Base-by-base conservation (phyloP, 2,797 vertebrate genomes). In the Podargus strigoides region DNA sequence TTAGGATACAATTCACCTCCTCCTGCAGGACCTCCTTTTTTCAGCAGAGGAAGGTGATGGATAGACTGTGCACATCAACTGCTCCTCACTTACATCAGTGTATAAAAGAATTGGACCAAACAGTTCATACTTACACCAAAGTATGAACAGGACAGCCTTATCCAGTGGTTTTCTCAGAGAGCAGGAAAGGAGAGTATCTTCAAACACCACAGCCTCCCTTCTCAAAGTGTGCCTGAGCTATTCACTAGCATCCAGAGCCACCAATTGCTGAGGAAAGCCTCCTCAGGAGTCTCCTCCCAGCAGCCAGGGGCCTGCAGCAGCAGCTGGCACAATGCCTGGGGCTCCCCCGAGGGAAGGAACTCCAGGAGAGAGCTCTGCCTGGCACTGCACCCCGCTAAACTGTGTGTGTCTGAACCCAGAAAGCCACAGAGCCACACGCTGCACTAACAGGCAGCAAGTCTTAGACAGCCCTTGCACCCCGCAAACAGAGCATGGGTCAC, bases 161-260 rank as follows among this genome's bases (percentile, higher is more conserved):
- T 30, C 69, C 56, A 27, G 46, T 56, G 59, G 15, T 28, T 64
- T 21, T 39, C n/a, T 70, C 37, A n/a, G 32, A 47, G 36, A 26
- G 16, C 26, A n/a, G 39, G 39, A n/a, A 26, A 68, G 34, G 11
- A 37, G 26, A 27, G 22, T 1, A 7, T 19, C 59, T 69, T n/a
- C 93, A 70, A 20, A 74, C 77, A 87, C 68, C 84, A 87, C 22
- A 7, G 90, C 93, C 96, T 97, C 94, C 93, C 91, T 89, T 73
- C 96, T 94, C 95, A 94, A 90, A 95, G 94, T 42, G 52, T 30
- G 90, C 92, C 96, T 94, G 94, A 96, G 95, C 96, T 53, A 2
- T 24, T 30, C 24, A 11, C 36, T 8, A 24, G 39, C 39, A 37
- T 7, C 28, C 55, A n/a, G 17, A 42, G 47, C 13, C 55, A 37